Evolutionary conservation across 2,888 invertebrate genomes (phyloP).

Genomic region (Aromia moschata): DNA sequence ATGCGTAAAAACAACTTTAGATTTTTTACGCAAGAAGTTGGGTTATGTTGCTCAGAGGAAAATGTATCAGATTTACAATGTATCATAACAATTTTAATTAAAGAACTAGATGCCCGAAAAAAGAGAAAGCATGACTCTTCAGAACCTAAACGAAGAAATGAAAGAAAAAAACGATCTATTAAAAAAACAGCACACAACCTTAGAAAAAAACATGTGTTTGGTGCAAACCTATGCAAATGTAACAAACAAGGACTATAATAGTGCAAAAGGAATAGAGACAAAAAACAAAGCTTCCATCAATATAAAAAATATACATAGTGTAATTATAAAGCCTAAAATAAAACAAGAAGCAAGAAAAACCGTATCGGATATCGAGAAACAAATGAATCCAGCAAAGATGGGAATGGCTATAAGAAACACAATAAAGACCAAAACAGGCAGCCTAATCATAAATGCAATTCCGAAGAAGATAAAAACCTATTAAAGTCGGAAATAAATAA

Average conservation of each 20-base stretch:
- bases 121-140: background rate
- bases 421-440: background rate
- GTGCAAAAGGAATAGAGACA: too few relatives aligned
- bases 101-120: background rate
- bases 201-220: background rate
- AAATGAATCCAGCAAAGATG: conserved; percentile 3
- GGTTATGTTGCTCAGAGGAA: background rate
- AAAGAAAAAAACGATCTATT: background rate
- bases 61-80: background rate
- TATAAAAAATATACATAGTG: conserved; percentile 3
- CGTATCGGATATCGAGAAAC: conserved; percentile 2
- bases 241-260: background rate
- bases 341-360: conserved; percentile 7
- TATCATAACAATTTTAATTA: background rate
- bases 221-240: background rate
- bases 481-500: background rate
- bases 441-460: conserved; percentile 16
- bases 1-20: background rate
- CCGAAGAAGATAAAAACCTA: conserved; percentile 3
- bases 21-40: background rate
- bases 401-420: background rate
- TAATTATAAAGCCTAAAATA: conserved; percentile 13
- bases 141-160: background rate
- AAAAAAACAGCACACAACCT: background rate
- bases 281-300: too few relatives aligned